phyloP scores from a whole-genome alignment of 2,797 vertebrate genomes.

The Hipposideros larvatus region DNA sequence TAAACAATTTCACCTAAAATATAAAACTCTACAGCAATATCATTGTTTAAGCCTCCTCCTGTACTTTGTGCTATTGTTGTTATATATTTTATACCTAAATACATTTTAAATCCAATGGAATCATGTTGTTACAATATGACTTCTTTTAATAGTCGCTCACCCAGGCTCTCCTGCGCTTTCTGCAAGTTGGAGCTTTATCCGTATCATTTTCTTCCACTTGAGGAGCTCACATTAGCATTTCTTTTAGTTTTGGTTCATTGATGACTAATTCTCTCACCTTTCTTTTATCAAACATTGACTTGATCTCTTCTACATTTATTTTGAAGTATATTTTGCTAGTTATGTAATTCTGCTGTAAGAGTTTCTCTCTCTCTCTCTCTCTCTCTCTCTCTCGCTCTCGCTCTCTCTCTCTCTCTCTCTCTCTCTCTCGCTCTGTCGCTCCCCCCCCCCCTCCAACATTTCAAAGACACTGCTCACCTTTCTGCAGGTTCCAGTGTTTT shows the following conservation, averaged over 20 bases:
- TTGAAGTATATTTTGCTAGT: rapidly evolving
- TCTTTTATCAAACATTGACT: not conserved
- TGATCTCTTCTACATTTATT: not conserved
- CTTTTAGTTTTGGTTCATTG: not conserved
- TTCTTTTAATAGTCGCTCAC: not conserved
- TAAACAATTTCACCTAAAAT: not conserved
- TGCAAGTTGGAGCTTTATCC: not conserved
- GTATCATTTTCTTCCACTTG: not conserved
- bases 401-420: too few species aligned
- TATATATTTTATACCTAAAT: rapidly evolving
- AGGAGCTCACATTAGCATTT: not conserved
- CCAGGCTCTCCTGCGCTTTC: rapidly evolving
- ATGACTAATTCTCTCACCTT: not conserved
- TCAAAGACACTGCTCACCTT: not conserved
- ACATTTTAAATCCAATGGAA: rapidly evolving
- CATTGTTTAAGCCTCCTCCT: not conserved
- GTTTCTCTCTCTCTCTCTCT: too few species aligned
- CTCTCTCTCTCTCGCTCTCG: too few species aligned
- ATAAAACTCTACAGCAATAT: not conserved
- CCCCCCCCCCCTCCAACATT: not conserved
- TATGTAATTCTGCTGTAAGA: not conserved
- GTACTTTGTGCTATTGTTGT: rapidly evolving
- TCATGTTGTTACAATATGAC: too few species aligned
- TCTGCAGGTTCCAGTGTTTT: rapidly evolving
- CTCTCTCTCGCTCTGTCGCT: too few species aligned